A percentile compares a stretch with the other conserved stretches of the same genome.
Evolutionary conservation across 2,888 invertebrate species (phyloP).

Genomic region (Terebella lapidaria): DNA sequence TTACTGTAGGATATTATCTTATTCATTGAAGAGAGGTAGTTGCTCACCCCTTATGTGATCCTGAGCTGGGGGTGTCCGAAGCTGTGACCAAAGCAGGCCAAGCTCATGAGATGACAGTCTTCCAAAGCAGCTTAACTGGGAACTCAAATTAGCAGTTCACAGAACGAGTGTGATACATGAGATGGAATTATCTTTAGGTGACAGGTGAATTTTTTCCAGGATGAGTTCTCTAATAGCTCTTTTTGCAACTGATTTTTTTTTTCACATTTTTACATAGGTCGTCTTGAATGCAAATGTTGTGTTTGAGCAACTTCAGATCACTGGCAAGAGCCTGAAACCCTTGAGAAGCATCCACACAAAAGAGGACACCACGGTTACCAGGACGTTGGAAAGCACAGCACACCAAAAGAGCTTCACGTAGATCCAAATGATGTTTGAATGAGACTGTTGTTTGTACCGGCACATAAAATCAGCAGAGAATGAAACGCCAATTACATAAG

Average conservation of each 20-base stretch:
- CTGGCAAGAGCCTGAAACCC: conserved; percentile 15
- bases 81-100: conserved; percentile 25
- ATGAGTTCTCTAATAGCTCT: conserved; percentile 29
- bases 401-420: conserved; percentile 16
- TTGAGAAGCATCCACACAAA: conserved; percentile 27
- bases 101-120: conserved; percentile 26
- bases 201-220: conserved; percentile 27
- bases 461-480: conserved; percentile 30
- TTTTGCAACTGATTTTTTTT: conserved; percentile 31
- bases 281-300: conserved; percentile 22
- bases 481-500: conserved; percentile 18
- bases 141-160: conserved; percentile 19
- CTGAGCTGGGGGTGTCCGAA: too few species aligned
- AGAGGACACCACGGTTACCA: conserved; percentile 10
- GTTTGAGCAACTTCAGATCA: conserved; percentile 15
- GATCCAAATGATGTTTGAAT: conserved; percentile 13
- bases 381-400: conserved; percentile 16
- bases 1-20: conserved; percentile 16
- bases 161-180: conserved; percentile 11
- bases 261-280: conserved; percentile 22
- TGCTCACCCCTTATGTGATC: conserved; percentile 25
- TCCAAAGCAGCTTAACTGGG: conserved; percentile 19
- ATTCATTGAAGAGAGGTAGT: conserved; percentile 18
- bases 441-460: conserved; percentile 22
- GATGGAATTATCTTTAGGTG: conserved; percentile 15